phyloP scores from a whole-genome alignment of 2,888 invertebrate species.

The Lasioglossum morio region DNA sequence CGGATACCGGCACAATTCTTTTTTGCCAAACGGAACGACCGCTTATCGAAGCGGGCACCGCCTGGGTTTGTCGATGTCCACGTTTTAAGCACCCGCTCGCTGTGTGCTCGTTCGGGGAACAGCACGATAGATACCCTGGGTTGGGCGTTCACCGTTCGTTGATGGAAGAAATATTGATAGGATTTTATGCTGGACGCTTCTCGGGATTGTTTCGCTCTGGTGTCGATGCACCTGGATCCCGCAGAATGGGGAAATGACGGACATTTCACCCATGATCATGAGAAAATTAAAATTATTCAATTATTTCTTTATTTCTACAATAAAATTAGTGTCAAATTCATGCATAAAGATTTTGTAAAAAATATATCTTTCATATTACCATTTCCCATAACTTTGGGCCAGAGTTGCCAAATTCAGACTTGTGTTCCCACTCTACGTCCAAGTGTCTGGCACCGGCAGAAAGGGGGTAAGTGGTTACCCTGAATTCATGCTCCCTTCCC shows the following conservation, averaged over 20 bases:
- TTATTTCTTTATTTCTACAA: background rate
- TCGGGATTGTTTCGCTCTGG: background rate
- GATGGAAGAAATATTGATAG: background rate
- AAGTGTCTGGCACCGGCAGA: too few relatives aligned
- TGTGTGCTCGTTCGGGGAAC: background rate
- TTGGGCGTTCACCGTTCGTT: background rate
- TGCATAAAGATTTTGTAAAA: background rate
- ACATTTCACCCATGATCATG: background rate
- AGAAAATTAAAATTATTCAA: background rate
- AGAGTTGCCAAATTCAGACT: too few relatives aligned
- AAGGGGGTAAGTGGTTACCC: too few relatives aligned
- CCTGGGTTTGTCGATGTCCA: background rate
- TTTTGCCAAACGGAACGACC: conserved; percentile 39
- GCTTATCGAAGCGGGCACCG: conserved; percentile 57
- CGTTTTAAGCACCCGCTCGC: conserved; percentile 22
- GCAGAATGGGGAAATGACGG: too few relatives aligned
- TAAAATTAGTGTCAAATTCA: background rate
- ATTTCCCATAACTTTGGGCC: too few relatives aligned
- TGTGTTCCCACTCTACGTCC: too few relatives aligned
- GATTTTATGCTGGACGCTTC: background rate
- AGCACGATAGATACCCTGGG: background rate
- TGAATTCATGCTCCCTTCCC: too few relatives aligned
- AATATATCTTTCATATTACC: background rate
- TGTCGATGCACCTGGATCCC: background rate
- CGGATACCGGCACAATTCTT: conserved; percentile 57